These are phyloP conservation scores for Kryptopterus vitreolus DNA, from an alignment of 2,797 vertebrate species.

Conservation along the genomic window DNA sequence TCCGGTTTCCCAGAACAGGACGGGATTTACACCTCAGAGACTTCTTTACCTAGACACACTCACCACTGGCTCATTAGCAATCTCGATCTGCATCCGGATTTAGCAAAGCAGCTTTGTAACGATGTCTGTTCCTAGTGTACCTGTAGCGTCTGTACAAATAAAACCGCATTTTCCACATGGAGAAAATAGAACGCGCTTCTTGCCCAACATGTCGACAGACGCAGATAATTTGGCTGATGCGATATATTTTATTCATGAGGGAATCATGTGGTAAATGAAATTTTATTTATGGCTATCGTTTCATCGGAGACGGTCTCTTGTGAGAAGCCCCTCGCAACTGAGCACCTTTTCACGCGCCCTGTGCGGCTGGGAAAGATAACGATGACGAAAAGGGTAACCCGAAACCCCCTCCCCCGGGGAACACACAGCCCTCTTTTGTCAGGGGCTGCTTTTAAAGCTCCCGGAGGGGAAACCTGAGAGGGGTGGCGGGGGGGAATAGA, in stretches of 20 bases:
- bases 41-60: not conserved
- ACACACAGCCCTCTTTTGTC: constrained; percentile 61
- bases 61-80: not conserved
- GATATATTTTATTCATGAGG: constrained; percentile 24
- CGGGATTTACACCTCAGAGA: not conserved
- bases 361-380: constrained; percentile 65
- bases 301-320: constrained; percentile 31
- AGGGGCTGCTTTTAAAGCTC: constrained; percentile 64
- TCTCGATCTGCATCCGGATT: not conserved
- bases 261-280: constrained; percentile 5
- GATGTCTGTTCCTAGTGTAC: too few relatives aligned
- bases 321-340: constrained; percentile 11
- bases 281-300: constrained; percentile 5
- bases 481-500: constrained; percentile 58
- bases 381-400: constrained; percentile 62
- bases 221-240: not conserved
- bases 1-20: not conserved
- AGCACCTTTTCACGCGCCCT: constrained; percentile 49
- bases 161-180: not conserved
- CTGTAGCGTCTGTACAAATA: not conserved
- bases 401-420: constrained; percentile 67
- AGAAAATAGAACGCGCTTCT: constrained; percentile 5
- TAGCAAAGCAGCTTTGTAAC: not conserved
- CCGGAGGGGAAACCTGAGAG: constrained; percentile 56
- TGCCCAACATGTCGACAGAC: not conserved